Conservation (phyloP, 1,140 invertebrate genomes). For the Physella acuta region DNA sequence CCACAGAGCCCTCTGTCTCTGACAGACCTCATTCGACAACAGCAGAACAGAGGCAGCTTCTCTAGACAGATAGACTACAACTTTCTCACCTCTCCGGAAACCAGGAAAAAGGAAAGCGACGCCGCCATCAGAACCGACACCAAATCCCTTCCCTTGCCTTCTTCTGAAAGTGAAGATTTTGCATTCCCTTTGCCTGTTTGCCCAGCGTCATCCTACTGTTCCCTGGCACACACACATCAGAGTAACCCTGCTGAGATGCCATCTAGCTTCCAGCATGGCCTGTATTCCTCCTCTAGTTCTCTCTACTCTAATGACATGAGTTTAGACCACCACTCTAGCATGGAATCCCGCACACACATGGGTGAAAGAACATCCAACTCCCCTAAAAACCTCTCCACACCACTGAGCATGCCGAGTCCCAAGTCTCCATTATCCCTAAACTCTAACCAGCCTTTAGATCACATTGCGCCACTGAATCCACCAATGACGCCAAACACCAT, state of each 20-base stretch:
- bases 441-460: constrained; percentile 8
- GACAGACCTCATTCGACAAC: constrained; percentile 17
- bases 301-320: background rate
- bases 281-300: background rate
- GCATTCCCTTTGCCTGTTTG: constrained; percentile 11
- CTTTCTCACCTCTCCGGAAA: constrained; percentile 9
- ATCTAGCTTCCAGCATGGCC: constrained; percentile 4
- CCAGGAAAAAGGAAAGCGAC: background rate
- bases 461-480: constrained; percentile 11
- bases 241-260: background rate
- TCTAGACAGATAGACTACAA: constrained; percentile 10
- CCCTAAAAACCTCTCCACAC: background rate
- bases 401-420: constrained; percentile 3
- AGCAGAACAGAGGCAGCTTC: background rate
- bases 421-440: constrained; percentile 20
- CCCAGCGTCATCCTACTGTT: background rate
- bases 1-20: constrained; percentile 16
- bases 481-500: constrained; percentile 27
- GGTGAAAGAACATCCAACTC: background rate
- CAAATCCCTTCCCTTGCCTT: background rate
- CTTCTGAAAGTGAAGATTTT: constrained; percentile 13
- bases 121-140: background rate
- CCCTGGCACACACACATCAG: background rate
- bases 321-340: constrained; percentile 3
- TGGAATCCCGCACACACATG: background rate